Conservation (phyloP, 2,113 vertebrate genomes). For the Rhadina sibilatrix region DNA sequence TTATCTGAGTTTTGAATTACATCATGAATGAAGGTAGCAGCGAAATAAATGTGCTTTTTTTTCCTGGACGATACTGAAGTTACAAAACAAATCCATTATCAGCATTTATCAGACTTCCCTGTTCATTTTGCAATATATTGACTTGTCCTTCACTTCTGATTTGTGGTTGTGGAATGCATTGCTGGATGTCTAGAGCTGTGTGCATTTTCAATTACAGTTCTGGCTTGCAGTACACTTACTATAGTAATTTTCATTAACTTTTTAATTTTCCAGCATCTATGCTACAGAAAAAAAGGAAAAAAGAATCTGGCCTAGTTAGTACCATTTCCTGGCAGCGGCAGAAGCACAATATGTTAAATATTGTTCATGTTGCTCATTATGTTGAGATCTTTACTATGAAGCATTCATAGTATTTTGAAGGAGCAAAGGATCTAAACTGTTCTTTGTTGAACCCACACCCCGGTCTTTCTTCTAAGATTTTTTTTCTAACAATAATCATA, state of each 20-base stretch:
- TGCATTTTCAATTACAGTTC: not conserved
- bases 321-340: not conserved
- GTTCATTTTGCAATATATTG: slow-evolving; percentile 13
- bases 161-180: not conserved
- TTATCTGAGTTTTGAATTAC: not conserved
- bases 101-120: slow-evolving; percentile 2
- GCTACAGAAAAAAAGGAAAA: not conserved
- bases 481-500: not conserved
- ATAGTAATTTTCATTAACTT: not conserved
- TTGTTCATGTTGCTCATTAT: not conserved
- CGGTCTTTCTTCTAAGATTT: not conserved
- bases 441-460: not conserved
- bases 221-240: not conserved
- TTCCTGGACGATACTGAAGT: not conserved
- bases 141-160: not conserved
- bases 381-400: not conserved
- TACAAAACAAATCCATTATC: slow-evolving; percentile 1
- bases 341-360: not conserved
- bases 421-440: not conserved
- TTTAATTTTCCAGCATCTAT: not conserved
- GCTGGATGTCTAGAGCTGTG: not conserved
- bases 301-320: not conserved
- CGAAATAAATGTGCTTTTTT: not conserved
- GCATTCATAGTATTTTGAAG: not conserved
- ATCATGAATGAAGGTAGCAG: not conserved